Evolutionary conservation across 2,797 vertebrate genomes (phyloP).

Genomic region (Chaunax sp.): DNA sequence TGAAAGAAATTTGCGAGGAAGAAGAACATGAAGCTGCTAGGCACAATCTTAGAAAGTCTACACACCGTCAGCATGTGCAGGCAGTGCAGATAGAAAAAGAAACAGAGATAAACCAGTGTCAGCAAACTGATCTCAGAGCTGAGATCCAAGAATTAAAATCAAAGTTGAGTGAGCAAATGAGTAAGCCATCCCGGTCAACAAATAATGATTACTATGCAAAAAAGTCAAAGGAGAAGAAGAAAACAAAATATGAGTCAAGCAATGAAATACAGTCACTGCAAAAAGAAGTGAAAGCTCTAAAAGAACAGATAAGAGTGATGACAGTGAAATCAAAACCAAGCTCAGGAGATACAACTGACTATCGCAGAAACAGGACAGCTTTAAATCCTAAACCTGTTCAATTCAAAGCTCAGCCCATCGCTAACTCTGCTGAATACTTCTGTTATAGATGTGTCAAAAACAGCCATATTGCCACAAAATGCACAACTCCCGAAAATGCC

Average conservation of each 20-base stretch:
- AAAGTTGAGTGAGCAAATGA: not conserved
- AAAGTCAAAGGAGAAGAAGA: not conserved
- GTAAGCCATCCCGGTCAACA: not conserved
- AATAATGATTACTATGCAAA: not conserved
- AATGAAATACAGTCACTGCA: not conserved
- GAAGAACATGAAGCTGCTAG: not conserved
- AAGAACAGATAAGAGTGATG: not conserved
- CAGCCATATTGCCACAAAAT: not conserved
- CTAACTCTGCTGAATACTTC: not conserved
- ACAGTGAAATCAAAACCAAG: not conserved
- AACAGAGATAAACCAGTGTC: not conserved
- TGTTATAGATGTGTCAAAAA: not conserved
- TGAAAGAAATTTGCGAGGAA: not conserved
- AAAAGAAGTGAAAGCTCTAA: not conserved
- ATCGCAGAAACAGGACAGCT: not conserved
- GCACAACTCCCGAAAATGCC: not conserved
- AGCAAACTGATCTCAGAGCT: not conserved
- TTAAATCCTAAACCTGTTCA: not conserved
- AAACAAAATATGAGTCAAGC: not conserved
- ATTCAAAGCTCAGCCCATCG: not conserved
- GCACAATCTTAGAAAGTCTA: not conserved
- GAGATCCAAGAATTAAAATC: not conserved
- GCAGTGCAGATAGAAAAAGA: not conserved
- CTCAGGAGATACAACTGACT: not conserved
- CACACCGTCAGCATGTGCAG: not conserved